Conservation (phyloP, 1,140 invertebrate species). For the Anastrepha obliqua region DNA sequence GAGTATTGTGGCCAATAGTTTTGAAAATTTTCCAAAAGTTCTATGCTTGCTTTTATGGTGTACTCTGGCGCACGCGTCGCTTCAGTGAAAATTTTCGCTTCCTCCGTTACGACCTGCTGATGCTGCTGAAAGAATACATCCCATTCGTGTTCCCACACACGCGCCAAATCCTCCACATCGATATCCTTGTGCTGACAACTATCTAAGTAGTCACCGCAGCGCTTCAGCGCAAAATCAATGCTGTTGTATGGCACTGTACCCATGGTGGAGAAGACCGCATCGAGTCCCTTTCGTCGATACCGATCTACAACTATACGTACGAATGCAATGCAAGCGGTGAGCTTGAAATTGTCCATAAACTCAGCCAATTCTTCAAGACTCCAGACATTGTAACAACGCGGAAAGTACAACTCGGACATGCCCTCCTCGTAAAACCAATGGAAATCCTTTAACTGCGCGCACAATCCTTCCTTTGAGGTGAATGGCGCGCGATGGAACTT, state of each 20-base stretch:
- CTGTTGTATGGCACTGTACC: slow-evolving; percentile 83
- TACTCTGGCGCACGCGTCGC: slow-evolving; percentile 67
- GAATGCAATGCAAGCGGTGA: slow-evolving; percentile 89
- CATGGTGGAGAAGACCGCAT: slow-evolving; percentile 76
- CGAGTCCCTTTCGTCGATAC: slow-evolving; percentile 77
- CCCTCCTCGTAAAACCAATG: slow-evolving; percentile 92
- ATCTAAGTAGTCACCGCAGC: slow-evolving; percentile 85
- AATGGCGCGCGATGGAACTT: slow-evolving; percentile 87
- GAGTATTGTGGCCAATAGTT: slow-evolving; percentile 87
- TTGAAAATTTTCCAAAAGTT: slow-evolving; percentile 74
- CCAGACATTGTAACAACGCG: slow-evolving; percentile 90
- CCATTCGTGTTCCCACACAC: slow-evolving; percentile 89
- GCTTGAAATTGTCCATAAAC: slow-evolving; percentile 92
- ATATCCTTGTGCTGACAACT: slow-evolving; percentile 89
- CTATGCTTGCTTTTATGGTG: slow-evolving; percentile 72
- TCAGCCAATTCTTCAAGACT: slow-evolving; percentile 90
- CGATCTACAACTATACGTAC: slow-evolving; percentile 84
- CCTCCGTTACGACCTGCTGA: slow-evolving; percentile 82
- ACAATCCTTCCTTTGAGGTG: slow-evolving; percentile 93
- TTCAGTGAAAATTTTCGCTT: slow-evolving; percentile 73
- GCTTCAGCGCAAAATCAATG: slow-evolving; percentile 86
- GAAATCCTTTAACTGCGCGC: slow-evolving; percentile 87
- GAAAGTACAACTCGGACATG: slow-evolving; percentile 87
- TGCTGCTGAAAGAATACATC: slow-evolving; percentile 88
- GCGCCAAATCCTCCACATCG: slow-evolving; percentile 82